Evolutionary conservation across 2,888 invertebrate genomes (phyloP), one percentile per base, ranked within the genome.

Genomic region (Sinotaia quadrata): DNA sequence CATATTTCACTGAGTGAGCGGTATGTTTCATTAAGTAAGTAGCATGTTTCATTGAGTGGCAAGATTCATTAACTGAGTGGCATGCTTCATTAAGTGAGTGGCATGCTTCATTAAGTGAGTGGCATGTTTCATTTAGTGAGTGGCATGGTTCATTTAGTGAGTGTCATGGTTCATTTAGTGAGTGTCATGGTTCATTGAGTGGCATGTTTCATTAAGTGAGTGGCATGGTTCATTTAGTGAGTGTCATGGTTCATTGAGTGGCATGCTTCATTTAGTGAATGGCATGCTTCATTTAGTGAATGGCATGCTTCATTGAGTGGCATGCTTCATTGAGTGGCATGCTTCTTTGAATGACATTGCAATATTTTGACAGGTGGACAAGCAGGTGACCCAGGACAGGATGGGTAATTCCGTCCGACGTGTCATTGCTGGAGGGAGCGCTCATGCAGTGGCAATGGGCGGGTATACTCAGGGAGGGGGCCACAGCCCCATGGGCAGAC

Each of bases 381-480:
- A 37, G 21, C 36, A 37, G 24, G 37, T 58, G 24, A 58, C 58
- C 21, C 21, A 52, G 15, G 63, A 63, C 24, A 36, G 44, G 15
- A 41, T 24, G 31, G 69, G 69, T 1, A 44, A 51, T 0, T 18
- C 33, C 12, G 41, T 56, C 29, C 54, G 67, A 29, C 73, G 79
- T 2, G 77, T 78, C 0, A 72, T 81, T 18, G 81, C 81, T 3
- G 83, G 84, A n/a, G 82, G 81, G 52, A 77, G 76, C 60, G 78
- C 78, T 5, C 76, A 75, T 27, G 78, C 78, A 12, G 82, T 84
- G 12, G 72, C 77, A 18, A 65, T 78, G 31, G 82, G 82, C 7
- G 84, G 84, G 5, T 84, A 77, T 68, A 78, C 79, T 0, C 70
- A 75, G 18, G 83, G 84, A n/a, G 83, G 83, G 5, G 84, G 83